Percentiles rank a stretch among this genome's conserved stretches.
Conservation (phyloP, 2,113 vertebrate genomes). For the Megatriorchis doriae region DNA sequence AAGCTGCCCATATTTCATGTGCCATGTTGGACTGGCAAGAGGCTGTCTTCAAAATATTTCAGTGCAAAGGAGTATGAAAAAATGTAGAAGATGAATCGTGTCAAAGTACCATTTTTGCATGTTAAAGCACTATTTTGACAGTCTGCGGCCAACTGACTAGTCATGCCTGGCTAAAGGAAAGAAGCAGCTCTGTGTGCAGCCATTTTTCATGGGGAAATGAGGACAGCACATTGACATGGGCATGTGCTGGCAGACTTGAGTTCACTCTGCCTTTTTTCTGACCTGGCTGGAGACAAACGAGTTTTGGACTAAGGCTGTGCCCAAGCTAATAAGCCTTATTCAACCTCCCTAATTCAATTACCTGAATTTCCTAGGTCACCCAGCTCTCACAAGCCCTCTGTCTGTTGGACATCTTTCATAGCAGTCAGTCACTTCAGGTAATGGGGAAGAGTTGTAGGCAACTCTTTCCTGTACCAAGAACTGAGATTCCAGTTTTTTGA, state of each 20-base stretch:
- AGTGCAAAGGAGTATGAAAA: neutral
- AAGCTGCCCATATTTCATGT: neutral
- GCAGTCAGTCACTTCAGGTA: neutral
- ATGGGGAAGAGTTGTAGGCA: neutral
- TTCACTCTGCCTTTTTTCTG: neutral
- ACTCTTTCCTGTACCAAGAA: neutral
- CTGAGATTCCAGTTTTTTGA: neutral
- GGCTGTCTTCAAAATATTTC: neutral
- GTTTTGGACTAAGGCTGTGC: neutral
- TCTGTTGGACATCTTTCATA: neutral
- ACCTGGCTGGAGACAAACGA: neutral
- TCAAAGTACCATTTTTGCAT: neutral
- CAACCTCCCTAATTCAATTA: neutral
- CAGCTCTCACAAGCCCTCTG: neutral
- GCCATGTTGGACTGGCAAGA: neutral
- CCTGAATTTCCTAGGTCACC: neutral
- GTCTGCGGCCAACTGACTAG: neutral
- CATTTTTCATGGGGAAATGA: neutral
- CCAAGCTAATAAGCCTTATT: neutral
- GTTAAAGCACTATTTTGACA: neutral
- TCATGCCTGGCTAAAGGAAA: neutral
- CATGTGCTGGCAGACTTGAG: neutral
- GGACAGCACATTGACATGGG: neutral
- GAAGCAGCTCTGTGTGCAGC: neutral
- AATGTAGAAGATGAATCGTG: neutral